Base-by-base conservation (phyloP, 1,140 invertebrate genomes). In the Diorhabda carinulata region DNA sequence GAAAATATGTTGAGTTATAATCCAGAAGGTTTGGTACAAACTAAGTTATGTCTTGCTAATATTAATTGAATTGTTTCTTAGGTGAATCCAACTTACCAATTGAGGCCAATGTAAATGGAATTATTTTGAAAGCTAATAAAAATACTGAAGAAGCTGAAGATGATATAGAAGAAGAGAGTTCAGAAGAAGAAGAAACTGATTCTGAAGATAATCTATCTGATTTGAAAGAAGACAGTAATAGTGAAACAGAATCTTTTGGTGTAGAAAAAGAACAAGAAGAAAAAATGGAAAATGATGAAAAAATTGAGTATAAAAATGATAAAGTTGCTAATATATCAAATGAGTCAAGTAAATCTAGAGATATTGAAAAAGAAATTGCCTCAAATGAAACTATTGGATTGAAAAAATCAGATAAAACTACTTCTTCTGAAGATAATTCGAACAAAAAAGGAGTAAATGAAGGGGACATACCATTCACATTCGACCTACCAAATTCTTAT, bases 381-480 rank as follows among this genome's bases (percentile, higher is more conserved):
- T 25, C 25, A 25, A 25, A 25, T 25, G 25, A 25, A 25, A 25
- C 25, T 25, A 25, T 1, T 25, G 25, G 1, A 25, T 25, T 25
- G 25, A 25, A 25, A 25, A 25, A 25, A 25, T 25, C 25, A 25
- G 25, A 25, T 25, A 25, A 25, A 25, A 25, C 25, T 25, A 25
- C 25, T 25, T 25, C 25, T 25, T 25, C 25, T 25, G 25, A 25
- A 25, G 25, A 25, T 25, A 25, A 25, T 25, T 25, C 25, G 25
- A 25, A 25, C 25, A 25, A 25, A 25, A 25, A 25, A 25, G 25
- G 25, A 25, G 25, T 25, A 25, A 25, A 25, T 25, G 25, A 25
- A 25, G 25, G 25, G 69, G 88, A 91, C 76, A 77, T 92, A n/a
- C 89, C 90, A 2, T 90, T 86, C 68, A 89, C 87, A n/a, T 92